Conservation (phyloP, 2,113 vertebrate species). For the Origma solitaria region DNA sequence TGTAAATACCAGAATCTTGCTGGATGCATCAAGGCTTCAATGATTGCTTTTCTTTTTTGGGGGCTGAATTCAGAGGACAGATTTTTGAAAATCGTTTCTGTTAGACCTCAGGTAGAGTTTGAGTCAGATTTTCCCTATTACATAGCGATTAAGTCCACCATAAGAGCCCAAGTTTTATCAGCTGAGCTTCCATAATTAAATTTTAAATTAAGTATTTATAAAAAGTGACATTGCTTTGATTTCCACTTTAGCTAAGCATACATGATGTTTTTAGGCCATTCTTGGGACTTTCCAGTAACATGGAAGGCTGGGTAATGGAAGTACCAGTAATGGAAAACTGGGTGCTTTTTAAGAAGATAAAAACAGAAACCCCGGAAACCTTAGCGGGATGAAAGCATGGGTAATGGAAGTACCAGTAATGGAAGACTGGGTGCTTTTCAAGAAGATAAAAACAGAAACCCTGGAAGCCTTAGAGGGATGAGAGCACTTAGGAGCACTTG, state of each 20-base stretch:
- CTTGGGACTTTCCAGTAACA: not conserved
- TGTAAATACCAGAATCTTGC: not conserved
- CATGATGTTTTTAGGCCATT: not conserved
- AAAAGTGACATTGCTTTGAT: not conserved
- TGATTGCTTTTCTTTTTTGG: not conserved
- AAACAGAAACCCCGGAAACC: not conserved
- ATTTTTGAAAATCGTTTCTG: not conserved
- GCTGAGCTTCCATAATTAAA: not conserved
- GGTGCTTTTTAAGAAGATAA: not conserved
- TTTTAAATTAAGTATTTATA: not conserved
- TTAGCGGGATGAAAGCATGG: not conserved
- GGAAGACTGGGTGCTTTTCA: not conserved
- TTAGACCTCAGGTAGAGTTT: not conserved
- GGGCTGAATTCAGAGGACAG: not conserved
- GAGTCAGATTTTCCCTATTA: not conserved
- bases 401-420: not conserved
- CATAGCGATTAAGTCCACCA: not conserved
- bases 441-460: not conserved
- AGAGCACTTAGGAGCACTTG: not conserved
- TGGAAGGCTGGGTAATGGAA: not conserved
- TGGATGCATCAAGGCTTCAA: not conserved
- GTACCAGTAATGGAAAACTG: not conserved
- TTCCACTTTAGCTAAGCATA: not conserved
- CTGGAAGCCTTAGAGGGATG: not conserved
- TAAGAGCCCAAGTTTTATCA: not conserved